Conservation (phyloP, 2,888 invertebrate species). For the Phragmatobia fuliginosa region DNA sequence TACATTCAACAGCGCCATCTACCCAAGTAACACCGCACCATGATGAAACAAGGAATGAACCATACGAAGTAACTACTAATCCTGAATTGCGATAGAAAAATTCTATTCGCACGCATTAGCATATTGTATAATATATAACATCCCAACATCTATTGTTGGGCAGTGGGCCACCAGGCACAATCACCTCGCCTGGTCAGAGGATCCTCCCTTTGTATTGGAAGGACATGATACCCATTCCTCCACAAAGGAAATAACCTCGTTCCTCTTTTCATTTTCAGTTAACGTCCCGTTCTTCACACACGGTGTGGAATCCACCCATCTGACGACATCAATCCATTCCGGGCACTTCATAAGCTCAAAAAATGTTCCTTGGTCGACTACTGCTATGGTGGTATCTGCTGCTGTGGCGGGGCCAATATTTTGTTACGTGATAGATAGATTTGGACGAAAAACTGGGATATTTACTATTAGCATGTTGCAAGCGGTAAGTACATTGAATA, state of each 20-base stretch:
- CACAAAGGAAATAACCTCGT: neutral
- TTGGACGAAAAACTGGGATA: constrained; percentile 68
- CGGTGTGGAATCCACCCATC: constrained; percentile 68
- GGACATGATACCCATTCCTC: no score
- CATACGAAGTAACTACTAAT: no score
- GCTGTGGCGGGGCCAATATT: constrained; percentile 61
- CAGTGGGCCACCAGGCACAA: no score
- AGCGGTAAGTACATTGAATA: constrained; percentile 65
- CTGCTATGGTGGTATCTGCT: constrained; percentile 63
- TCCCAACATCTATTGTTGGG: no score
- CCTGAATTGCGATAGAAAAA: no score
- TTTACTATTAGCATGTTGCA: constrained; percentile 71
- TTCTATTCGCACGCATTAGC: no score
- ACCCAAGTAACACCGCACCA: no score
- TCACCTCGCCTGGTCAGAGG: no score
- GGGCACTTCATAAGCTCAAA: constrained; percentile 62
- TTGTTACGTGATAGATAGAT: constrained; percentile 61
- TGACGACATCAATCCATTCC: constrained; percentile 65
- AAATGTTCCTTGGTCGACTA: constrained; percentile 68
- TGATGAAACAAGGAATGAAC: no score
- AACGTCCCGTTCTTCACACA: constrained; percentile 76
- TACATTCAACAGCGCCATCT: no score
- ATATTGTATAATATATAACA: no score
- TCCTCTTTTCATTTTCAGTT: constrained; percentile 55
- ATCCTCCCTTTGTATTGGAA: no score